These are phyloP conservation scores for Coregonus suidteri DNA, from an alignment of 2,797 vertebrate species.

Conservation along the genomic window DNA sequence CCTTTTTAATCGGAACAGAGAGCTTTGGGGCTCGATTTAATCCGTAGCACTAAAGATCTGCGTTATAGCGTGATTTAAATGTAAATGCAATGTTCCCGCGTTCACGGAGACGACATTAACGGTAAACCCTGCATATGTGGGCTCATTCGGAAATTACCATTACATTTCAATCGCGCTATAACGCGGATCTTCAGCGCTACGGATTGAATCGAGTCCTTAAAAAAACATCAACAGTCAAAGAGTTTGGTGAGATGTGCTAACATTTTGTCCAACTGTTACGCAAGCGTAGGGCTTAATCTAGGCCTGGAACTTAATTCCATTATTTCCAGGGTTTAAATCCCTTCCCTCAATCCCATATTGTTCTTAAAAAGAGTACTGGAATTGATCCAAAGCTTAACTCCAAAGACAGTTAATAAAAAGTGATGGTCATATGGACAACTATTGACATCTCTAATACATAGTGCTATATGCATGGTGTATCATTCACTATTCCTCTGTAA, in stretches of 20 bases:
- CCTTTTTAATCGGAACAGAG: background rate
- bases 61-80: background rate
- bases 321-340: background rate
- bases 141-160: background rate
- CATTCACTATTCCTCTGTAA: background rate
- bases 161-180: background rate
- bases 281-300: background rate
- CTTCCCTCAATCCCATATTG: constrained; percentile 5
- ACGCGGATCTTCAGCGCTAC: background rate
- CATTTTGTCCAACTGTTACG: background rate
- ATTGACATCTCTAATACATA: background rate
- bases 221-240: background rate
- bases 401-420: background rate
- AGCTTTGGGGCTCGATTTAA: background rate
- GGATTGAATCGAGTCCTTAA: background rate
- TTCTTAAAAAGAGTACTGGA: background rate
- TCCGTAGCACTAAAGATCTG: background rate
- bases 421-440: background rate
- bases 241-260: background rate
- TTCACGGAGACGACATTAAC: background rate
- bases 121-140: background rate
- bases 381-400: background rate
- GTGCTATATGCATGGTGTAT: background rate
- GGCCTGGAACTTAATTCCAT: background rate
- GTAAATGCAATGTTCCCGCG: background rate